These are phyloP conservation scores for Pogonocichla stellata DNA, from an alignment of 2,113 vertebrate species.

Conservation along the genomic window DNA sequence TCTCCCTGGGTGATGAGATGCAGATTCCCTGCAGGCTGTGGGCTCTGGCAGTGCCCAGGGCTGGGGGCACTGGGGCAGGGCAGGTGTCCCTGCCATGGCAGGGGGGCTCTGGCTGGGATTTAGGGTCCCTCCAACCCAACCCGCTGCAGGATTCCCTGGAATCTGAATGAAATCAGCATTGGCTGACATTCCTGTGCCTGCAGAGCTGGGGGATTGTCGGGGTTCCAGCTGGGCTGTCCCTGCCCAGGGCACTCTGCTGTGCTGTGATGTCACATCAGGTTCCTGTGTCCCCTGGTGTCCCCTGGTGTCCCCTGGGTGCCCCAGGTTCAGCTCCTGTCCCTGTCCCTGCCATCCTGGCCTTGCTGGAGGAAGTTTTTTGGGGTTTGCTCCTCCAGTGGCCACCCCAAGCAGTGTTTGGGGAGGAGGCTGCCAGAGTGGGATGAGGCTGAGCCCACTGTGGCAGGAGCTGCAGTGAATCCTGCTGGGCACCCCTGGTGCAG, in stretches of 20 bases:
- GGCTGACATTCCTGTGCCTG: background rate
- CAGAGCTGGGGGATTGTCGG: no score
- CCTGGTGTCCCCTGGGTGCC: background rate
- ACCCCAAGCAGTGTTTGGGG: background rate
- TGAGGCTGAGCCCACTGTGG: background rate
- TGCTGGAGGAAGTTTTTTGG: background rate
- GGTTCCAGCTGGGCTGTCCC: background rate
- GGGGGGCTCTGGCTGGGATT: fast-evolving
- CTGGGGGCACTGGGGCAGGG: background rate
- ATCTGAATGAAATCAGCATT: no score
- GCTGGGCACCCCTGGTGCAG: fast-evolving
- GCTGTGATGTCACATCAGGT: background rate
- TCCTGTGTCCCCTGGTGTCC: background rate
- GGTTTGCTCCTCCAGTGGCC: background rate
- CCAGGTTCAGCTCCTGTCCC: background rate
- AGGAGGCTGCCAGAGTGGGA: background rate
- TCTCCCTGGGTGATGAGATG: background rate
- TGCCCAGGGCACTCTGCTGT: background rate
- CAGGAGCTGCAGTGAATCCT: background rate
- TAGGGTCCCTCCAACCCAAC: fast-evolving
- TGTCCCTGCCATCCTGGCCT: background rate
- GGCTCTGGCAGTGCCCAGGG: background rate
- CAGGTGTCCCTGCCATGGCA: background rate
- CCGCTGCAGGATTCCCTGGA: background rate
- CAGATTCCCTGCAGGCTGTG: background rate